phyloP scores from a whole-genome alignment of 2,888 invertebrate genomes.

The Hirtodrosophila confusa region DNA sequence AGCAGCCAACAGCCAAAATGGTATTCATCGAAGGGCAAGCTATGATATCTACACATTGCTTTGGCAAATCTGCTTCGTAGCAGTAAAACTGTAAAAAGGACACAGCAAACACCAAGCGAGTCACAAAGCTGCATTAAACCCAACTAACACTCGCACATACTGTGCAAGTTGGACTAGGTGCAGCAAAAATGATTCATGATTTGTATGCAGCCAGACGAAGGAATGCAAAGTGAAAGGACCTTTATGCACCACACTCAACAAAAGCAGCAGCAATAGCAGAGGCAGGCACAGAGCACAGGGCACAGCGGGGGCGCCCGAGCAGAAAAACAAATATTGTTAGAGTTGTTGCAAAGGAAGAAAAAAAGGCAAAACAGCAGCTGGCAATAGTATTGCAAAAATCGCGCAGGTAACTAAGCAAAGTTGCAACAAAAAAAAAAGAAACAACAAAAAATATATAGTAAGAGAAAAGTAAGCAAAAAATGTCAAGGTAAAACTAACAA shows the following conservation, averaged over 20 bases:
- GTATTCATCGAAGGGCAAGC: conserved; percentile 50
- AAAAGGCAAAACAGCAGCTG: conserved; percentile 28
- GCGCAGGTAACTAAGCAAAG: conserved; percentile 49
- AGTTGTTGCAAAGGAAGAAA: conserved; percentile 50
- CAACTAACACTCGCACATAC: conserved; percentile 37
- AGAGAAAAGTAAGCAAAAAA: conserved; percentile 57
- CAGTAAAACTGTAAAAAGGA: conserved; percentile 11
- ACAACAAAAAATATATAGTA: conserved; percentile 27
- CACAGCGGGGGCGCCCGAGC: conserved; percentile 34
- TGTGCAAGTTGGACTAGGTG: conserved; percentile 38
- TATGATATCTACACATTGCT: conserved; percentile 53
- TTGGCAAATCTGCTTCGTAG: conserved; percentile 63
- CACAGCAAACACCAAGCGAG: conserved; percentile 11
- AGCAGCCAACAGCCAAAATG: conserved; percentile 21
- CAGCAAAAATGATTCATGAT: conserved; percentile 73
- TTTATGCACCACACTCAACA: conserved; percentile 29
- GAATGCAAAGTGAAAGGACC: conserved; percentile 67
- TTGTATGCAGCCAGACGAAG: conserved; percentile 59
- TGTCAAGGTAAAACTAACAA: conserved; percentile 78
- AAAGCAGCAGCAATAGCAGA: not conserved
- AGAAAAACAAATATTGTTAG: conserved; percentile 76
- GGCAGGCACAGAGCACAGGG: not conserved
- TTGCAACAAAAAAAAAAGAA: conserved; percentile 30
- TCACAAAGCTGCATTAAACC: conserved; percentile 68
- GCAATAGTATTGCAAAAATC: conserved; percentile 20